Evolutionary conservation across 2,888 invertebrate species (phyloP), one percentile per base, ranked within the genome.

Genomic region (Hartigia nigra): DNA sequence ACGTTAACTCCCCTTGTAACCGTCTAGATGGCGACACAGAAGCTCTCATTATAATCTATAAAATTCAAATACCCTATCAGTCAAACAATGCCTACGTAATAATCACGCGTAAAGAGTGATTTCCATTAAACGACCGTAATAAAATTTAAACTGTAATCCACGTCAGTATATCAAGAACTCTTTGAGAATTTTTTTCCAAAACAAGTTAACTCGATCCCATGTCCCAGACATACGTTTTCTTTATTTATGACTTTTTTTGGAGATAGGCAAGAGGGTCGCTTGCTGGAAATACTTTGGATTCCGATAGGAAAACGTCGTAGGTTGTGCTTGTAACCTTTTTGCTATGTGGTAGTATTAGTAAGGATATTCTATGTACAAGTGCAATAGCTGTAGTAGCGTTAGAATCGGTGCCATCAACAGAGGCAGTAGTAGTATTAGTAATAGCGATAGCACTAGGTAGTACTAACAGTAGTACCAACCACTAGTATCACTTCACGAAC

Each of bases 281-380:
- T 31, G 72, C 32, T 34, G 72, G 72, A 72, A 72, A 72, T 72
- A 72, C 32, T 72, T 72, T 31, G 34, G 72, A 72, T 72, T 72
- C 72, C 72, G 72, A 72, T 72, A 72, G 72, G 32, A 72, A 72
- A 72, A 72, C 72, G 72, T 72, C 72, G 9, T 31, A 34, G 72
- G 72, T 55, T 55, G 55, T 3, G 55, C 32, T 72, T 31, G 72
- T 72, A 72, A 72, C 72, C 32, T 72, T 72, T 72, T 3, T 3
- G 14, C 12, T 12, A 55, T 55, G 55, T 55, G 23, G 9, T 23
- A 23, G 55, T 23, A 55, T 55, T 23, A 9, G 55, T 55, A 23
- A 0, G 37, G 12, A 37, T 37, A 37, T 37, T 37, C 12, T 9
- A 23, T 9, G 55, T 23, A 23, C 9, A 35, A 35, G 35, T 5